A percentile compares a stretch with the other conserved stretches of the same genome.
Conservation (phyloP, 1,140 invertebrate species). For the Drosophila subpulchrella region DNA sequence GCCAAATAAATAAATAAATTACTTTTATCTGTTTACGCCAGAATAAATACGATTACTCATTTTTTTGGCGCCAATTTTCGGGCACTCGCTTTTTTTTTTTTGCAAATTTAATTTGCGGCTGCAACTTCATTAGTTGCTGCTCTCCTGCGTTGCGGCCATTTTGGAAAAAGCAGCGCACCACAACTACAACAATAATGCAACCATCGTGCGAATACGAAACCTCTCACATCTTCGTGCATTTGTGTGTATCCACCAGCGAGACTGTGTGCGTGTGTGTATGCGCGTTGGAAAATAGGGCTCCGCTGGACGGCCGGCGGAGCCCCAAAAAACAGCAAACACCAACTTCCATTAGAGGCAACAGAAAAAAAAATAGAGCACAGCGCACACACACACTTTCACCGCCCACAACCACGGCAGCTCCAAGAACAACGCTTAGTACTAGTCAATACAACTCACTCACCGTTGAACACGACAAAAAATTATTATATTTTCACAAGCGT, state of each 20-base stretch:
- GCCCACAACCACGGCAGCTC: neutral
- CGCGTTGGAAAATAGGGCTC: slow-evolving; percentile 55
- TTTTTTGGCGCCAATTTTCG: neutral
- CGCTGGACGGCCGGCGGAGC: slow-evolving; percentile 47
- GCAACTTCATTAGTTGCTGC: slow-evolving; percentile 34
- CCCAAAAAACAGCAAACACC: slow-evolving; percentile 10
- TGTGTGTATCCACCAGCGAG: slow-evolving; percentile 70
- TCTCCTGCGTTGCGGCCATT: slow-evolving; percentile 61
- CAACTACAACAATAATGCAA: slow-evolving; percentile 53
- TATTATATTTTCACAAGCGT: neutral
- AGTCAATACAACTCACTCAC: neutral
- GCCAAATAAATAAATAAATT: slow-evolving; percentile 9
- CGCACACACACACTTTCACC: neutral
- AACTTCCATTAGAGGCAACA: neutral
- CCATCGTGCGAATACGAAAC: slow-evolving; percentile 60
- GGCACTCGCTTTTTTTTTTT: too few species aligned
- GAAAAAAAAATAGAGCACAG: neutral
- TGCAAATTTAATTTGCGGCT: neutral
- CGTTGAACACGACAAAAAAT: neutral
- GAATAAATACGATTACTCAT: neutral
- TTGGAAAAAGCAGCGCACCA: slow-evolving; percentile 63
- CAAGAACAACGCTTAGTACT: neutral
- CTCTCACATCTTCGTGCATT: slow-evolving; percentile 46
- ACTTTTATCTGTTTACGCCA: slow-evolving; percentile 1
- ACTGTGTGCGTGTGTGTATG: slow-evolving; percentile 17